A percentile compares a stretch with the other conserved stretches of the same genome.
These are phyloP conservation scores for Periparus ater DNA, from an alignment of 2,797 vertebrate genomes.

Conservation along the genomic window DNA sequence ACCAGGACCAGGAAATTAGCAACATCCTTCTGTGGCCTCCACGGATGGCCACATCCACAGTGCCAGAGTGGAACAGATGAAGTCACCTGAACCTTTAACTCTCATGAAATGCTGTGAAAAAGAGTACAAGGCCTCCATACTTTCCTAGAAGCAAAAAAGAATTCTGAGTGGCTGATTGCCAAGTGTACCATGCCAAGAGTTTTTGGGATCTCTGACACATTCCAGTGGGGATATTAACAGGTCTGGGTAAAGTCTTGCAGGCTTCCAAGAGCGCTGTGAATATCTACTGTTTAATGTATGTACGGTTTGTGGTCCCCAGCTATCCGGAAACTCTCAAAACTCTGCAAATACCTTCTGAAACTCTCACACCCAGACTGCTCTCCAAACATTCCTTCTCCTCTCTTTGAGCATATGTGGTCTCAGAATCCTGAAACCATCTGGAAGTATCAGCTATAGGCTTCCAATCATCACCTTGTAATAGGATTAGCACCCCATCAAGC, in stretches of 20 bases:
- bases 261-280: background rate
- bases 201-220: background rate
- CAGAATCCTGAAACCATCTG: slow-evolving; percentile 21
- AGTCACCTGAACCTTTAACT: background rate
- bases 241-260: slow-evolving; percentile 21
- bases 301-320: background rate
- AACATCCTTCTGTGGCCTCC: background rate
- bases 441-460: slow-evolving; percentile 47
- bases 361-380: slow-evolving; percentile 27
- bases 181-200: background rate
- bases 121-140: background rate
- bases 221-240: slow-evolving; percentile 57
- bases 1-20: background rate
- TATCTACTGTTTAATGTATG: slow-evolving; percentile 29
- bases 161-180: slow-evolving; percentile 24
- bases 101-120: background rate
- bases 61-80: background rate
- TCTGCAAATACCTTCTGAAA: slow-evolving; percentile 45
- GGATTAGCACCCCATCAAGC: slow-evolving; percentile 62
- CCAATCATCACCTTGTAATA: slow-evolving; percentile 61
- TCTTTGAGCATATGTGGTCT: slow-evolving; percentile 23
- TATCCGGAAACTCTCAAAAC: slow-evolving; percentile 36
- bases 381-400: slow-evolving; percentile 37
- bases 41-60: background rate
- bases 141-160: slow-evolving; percentile 4